A percentile compares a stretch with the other conserved stretches of the same genome.
phyloP scores from a whole-genome alignment of 2,113 vertebrate species.

The Spilogale gracilis region DNA sequence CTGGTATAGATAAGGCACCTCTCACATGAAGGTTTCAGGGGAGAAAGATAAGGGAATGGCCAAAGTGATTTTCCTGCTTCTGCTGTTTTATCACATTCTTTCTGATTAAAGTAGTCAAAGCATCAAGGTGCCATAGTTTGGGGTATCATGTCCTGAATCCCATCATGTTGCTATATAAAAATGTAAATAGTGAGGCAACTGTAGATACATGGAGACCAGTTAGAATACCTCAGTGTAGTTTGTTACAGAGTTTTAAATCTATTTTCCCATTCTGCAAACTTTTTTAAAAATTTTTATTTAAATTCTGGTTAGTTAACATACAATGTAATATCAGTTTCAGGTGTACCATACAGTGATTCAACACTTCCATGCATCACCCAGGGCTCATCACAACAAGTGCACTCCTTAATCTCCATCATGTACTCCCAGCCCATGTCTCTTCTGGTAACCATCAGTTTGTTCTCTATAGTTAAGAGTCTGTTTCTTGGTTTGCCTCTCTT shows the following conservation, averaged over 20 bases:
- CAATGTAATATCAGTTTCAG: background rate
- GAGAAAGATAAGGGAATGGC: background rate
- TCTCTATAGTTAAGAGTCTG: too few species aligned
- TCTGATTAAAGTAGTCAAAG: background rate
- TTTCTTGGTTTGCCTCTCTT: background rate
- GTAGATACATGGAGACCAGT: too few species aligned
- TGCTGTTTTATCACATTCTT: background rate
- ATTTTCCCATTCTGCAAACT: fast-evolving
- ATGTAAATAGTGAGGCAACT: background rate
- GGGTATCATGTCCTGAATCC: background rate
- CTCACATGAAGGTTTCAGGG: background rate
- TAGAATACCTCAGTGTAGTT: background rate
- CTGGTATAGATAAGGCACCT: background rate
- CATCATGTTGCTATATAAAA: background rate
- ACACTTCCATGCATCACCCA: background rate
- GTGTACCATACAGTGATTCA: background rate
- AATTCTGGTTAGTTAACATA: background rate
- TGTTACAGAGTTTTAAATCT: background rate
- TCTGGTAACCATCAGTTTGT: background rate
- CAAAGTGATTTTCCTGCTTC: background rate
- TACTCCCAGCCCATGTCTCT: background rate
- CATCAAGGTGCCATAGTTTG: background rate
- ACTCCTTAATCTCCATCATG: background rate
- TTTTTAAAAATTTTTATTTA: background rate
- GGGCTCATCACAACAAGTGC: background rate